Conservation (phyloP, 2,113 vertebrate species). For the Carassius gibelio region DNA sequence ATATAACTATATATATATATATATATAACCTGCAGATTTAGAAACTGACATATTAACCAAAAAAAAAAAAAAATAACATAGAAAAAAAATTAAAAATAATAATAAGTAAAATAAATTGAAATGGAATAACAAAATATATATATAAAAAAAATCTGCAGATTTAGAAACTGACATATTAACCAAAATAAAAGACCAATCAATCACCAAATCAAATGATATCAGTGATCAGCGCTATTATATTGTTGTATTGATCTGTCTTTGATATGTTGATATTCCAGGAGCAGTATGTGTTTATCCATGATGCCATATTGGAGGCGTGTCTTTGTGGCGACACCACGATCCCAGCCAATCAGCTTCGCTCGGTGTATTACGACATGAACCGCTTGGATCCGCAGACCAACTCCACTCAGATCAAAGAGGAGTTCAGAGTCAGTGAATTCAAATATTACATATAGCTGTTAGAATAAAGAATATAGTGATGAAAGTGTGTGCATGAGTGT, state of each 20-base stretch:
- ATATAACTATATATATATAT: no score
- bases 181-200: not conserved
- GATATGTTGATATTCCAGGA: constrained; percentile 76
- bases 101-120: no score
- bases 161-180: not conserved
- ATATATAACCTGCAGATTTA: no score
- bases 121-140: no score
- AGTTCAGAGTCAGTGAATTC: constrained; percentile 86
- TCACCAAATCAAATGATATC: not conserved
- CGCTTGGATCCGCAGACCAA: constrained; percentile 97
- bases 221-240: not conserved
- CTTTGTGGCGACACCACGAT: constrained; percentile 94
- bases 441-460: not conserved
- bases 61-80: not conserved
- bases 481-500: not conserved
- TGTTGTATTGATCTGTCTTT: constrained; percentile 6
- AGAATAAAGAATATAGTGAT: not conserved
- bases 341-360: constrained; percentile 91
- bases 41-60: not conserved
- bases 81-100: no score
- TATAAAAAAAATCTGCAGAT: no score
- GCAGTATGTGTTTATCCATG: constrained; percentile 97
- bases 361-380: constrained; percentile 97
- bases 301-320: constrained; percentile 97
- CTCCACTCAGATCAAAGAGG: constrained; percentile 97